Conservation (phyloP, 2,888 invertebrate genomes). For the Anticlea derivata region DNA sequence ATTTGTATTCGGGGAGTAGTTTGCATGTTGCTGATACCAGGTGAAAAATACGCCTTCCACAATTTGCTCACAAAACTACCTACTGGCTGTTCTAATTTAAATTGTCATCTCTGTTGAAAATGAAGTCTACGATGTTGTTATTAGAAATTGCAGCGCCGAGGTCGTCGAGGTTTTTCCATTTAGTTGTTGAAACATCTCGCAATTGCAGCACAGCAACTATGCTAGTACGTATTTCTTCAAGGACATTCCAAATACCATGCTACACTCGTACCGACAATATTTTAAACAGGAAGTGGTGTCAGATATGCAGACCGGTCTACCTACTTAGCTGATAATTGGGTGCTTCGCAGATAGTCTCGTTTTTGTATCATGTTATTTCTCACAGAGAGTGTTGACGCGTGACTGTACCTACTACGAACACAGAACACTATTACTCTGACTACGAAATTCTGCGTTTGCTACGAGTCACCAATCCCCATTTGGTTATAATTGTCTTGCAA, state of each 20-base stretch:
- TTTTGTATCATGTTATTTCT: slow-evolving; percentile 4
- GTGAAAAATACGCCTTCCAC: too few relatives aligned
- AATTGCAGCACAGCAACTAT: slow-evolving; percentile 20
- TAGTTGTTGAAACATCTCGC: slow-evolving; percentile 21
- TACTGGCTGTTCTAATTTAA: not conserved
- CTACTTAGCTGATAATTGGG: slow-evolving; percentile 32
- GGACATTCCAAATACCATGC: slow-evolving; percentile 27
- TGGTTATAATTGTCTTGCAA: too few relatives aligned
- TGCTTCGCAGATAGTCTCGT: slow-evolving; percentile 19
- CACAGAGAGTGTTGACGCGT: too few relatives aligned
- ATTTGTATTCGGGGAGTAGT: not conserved
- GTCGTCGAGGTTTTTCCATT: slow-evolving; percentile 18
- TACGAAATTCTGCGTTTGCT: not conserved
- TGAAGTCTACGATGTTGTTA: slow-evolving; percentile 3
- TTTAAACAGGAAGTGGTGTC: slow-evolving; percentile 32
- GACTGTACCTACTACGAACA: too few relatives aligned
- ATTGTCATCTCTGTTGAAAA: slow-evolving; percentile 2
- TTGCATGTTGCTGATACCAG: not conserved
- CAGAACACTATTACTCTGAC: not conserved
- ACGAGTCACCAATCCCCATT: too few relatives aligned
- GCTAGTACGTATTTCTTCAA: slow-evolving; percentile 30
- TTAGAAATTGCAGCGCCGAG: slow-evolving; percentile 21
- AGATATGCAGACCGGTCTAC: slow-evolving; percentile 34
- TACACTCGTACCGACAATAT: slow-evolving; percentile 32
- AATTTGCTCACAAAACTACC: not conserved